phyloP scores from a whole-genome alignment of 1,140 invertebrate species.

The Zeugodacus cucurbitae region DNA sequence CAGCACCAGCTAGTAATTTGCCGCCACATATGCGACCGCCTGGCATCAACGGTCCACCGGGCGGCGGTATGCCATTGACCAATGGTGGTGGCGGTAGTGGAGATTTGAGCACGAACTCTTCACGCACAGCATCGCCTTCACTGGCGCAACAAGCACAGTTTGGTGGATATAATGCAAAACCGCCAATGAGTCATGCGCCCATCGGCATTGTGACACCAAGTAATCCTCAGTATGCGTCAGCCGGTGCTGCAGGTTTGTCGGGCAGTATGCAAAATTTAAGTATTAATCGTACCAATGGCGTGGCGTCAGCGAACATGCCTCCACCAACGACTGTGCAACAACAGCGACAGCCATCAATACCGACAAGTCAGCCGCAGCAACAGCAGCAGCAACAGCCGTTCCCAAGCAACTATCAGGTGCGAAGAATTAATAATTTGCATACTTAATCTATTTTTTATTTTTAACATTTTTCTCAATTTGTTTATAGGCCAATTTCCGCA shows the following conservation, averaged over 20 bases:
- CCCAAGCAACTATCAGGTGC: conserved; percentile 34
- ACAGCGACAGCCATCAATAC: not conserved
- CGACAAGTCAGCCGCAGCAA: not conserved
- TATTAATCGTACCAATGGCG: conserved; percentile 48
- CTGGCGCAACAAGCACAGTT: conserved; percentile 39
- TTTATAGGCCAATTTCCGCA: conserved; percentile 42
- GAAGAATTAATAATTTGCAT: not conserved
- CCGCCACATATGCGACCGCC: conserved; percentile 53
- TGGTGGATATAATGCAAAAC: not conserved
- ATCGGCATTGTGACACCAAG: not conserved
- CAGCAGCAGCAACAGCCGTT: conserved; percentile 28
- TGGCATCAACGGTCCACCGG: conserved; percentile 49
- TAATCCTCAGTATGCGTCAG: conserved; percentile 7
- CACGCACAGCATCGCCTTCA: conserved; percentile 58
- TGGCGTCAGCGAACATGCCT: not conserved
- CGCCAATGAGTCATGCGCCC: not conserved
- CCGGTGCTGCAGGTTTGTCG: conserved; percentile 42
- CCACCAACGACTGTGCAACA: not conserved
- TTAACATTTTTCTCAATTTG: not conserved
- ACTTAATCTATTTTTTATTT: not conserved
- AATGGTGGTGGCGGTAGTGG: conserved; percentile 51
- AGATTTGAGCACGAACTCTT: conserved; percentile 54
- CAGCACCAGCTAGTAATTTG: conserved; percentile 48
- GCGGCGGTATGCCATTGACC: conserved; percentile 41
- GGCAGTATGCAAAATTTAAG: conserved; percentile 55